A percentile compares a stretch with the other conserved stretches of the same genome.
Evolutionary conservation across 2,797 vertebrate genomes (phyloP).

Genomic region (Gallinago stenura): DNA sequence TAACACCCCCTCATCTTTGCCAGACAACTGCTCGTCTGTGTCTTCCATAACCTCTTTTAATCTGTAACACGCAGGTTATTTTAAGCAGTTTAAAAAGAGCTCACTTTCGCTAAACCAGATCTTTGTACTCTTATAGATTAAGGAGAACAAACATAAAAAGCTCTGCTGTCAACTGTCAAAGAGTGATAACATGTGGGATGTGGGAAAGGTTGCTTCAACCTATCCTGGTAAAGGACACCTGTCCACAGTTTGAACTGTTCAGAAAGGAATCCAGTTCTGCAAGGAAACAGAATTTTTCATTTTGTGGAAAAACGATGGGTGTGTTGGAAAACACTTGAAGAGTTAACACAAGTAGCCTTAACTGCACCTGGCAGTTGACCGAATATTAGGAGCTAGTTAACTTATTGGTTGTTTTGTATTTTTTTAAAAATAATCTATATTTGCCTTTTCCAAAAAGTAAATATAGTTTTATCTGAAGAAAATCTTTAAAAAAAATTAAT

Average conservation of each 20-base stretch:
- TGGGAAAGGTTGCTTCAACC: neutral
- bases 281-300: neutral
- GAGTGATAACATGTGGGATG: neutral
- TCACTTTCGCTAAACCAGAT: conserved; percentile 38
- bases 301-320: neutral
- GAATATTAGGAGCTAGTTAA: neutral
- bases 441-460: neutral
- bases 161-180: conserved; percentile 26
- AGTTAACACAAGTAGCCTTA: neutral
- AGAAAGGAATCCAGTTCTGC: neutral
- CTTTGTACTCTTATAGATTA: conserved; percentile 20
- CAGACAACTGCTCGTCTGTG: neutral
- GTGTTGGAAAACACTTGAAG: neutral
- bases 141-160: conserved; percentile 23
- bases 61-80: neutral
- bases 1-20: neutral
- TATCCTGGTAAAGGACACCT: neutral
- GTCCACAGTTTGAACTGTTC: neutral
- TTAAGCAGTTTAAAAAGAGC: conserved; percentile 31
- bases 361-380: neutral
- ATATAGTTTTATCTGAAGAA: neutral
- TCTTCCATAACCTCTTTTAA: neutral
- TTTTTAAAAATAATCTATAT: neutral
- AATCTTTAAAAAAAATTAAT: neutral
- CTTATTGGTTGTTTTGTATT: no score